Evolutionary conservation across 1,140 invertebrate species (phyloP), one percentile per base, ranked within the genome.

Genomic region (Magallana ariakensis): DNA sequence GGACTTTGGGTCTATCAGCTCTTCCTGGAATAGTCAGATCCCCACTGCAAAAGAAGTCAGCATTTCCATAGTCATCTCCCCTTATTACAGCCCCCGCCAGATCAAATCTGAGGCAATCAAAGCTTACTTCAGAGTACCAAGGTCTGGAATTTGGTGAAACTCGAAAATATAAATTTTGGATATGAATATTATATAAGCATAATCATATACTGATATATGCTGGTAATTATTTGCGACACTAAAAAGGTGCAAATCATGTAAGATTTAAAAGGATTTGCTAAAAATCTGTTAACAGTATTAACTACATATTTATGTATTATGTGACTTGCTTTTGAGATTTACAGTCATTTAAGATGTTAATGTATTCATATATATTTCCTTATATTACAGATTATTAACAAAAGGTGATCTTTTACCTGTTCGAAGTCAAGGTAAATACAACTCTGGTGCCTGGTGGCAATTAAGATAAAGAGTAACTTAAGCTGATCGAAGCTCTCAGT

Each of bases 321-420:
- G 33, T 46, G 33, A 46, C 33, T 46, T 3, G 33, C 33, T 46
- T 46, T 46, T 46, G 33, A 46, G 33, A 46, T 46, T 0, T 46
- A 46, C 33, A 46, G 2, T 46, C 33, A 46, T 46, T 46, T 46
- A 46, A 46, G 33, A n/a, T 80, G 11, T 16, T 80, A 26, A n/a
- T n/a, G n/a, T n/a, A n/a, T n/a, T n/a, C 26, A 16, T 15, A 19
- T 7, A 62, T 62, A 16, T 62, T 15, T 62, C 60, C 15, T 15
- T 19, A 4, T 9, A 55, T 82, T 54, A 54, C 66, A 92, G 92
- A 86, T 87, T 92, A 19, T 62, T 92, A 13, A 90, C 89, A 80
- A 87, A 91, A 62, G 92, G 91, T 80, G 92, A 93, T 83, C 87
- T 93, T 26, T 86, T 93, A 86, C 90, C 92, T 75, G 88, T 93